Conservation (phyloP, 2,888 invertebrate genomes). For the Lagria hirta region DNA sequence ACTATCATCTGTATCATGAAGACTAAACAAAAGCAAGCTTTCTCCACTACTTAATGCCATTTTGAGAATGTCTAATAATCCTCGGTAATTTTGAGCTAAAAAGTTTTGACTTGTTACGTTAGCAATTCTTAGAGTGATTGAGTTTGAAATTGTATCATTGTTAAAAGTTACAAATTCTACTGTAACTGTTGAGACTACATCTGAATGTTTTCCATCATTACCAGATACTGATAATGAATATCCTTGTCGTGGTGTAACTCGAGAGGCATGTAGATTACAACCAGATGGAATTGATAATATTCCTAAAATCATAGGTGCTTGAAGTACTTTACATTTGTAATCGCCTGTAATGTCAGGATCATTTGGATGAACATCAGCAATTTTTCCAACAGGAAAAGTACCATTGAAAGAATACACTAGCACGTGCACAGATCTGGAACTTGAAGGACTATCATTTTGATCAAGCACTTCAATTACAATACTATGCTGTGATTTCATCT, state of each 20-base stretch:
- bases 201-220: conserved; percentile 85
- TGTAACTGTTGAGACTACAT: conserved; percentile 84
- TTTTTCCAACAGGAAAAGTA: conserved; percentile 74
- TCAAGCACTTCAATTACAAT: conserved; percentile 78
- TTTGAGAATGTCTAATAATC: conserved; percentile 71
- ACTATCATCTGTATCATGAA: conserved; percentile 66
- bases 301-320: conserved; percentile 61
- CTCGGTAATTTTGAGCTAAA: conserved; percentile 73
- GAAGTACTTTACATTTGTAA: conserved; percentile 81
- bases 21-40: conserved; percentile 70
- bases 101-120: conserved; percentile 76
- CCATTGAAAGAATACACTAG: conserved; percentile 77
- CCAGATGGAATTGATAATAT: conserved; percentile 71
- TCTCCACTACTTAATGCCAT: conserved; percentile 66
- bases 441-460: conserved; percentile 89
- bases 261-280: conserved; percentile 78
- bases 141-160: conserved; percentile 80
- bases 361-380: conserved; percentile 89
- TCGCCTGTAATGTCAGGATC: conserved; percentile 89
- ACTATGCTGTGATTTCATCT: conserved; percentile 78
- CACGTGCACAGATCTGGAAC: conserved; percentile 78
- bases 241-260: conserved; percentile 70
- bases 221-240: conserved; percentile 81
- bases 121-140: conserved; percentile 72
- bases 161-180: conserved; percentile 80